Percentiles rank a stretch among this genome's conserved stretches.
Evolutionary conservation across 35 echinoderm and acorn worm genomes (phyloP).

Genomic region (Heliocidaris erythrogramma): DNA sequence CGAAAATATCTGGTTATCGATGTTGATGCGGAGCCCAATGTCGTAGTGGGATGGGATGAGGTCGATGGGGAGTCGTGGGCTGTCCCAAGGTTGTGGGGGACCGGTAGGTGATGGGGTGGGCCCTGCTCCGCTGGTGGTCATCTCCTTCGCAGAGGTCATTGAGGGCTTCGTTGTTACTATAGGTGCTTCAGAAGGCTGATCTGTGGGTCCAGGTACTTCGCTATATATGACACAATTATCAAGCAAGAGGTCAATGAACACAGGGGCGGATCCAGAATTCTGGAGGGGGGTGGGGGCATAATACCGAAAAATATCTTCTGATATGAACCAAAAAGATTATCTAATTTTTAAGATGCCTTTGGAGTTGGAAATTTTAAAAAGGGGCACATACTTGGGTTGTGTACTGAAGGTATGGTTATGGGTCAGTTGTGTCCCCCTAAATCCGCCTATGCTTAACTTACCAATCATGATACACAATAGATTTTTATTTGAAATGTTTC

Average conservation of each 20-base stretch:
- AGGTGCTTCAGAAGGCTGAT: not conserved
- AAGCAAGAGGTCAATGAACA: not conserved
- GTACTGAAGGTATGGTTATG: too few relatives aligned
- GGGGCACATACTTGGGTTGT: too few relatives aligned
- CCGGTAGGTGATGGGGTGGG: not conserved
- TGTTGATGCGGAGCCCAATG: constrained; percentile 68
- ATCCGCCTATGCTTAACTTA: too few relatives aligned
- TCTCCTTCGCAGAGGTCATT: not conserved
- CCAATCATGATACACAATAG: too few relatives aligned
- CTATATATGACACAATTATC: not conserved
- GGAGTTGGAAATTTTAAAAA: too few relatives aligned
- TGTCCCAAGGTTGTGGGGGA: constrained; percentile 59
- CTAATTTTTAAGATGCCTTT: too few relatives aligned
- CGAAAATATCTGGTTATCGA: constrained; percentile 57
- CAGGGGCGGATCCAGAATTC: too few relatives aligned
- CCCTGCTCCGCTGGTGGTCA: not conserved
- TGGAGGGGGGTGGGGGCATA: too few relatives aligned
- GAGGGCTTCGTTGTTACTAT: not conserved
- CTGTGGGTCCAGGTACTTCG: not conserved
- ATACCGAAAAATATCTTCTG: too few relatives aligned
- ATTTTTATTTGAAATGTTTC: too few relatives aligned
- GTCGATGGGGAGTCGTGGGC: constrained; percentile 71
- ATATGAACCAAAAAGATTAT: too few relatives aligned
- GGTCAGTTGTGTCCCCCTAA: too few relatives aligned
- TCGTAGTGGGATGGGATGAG: constrained; percentile 85